These are phyloP conservation scores for Semaprochilodus insignis DNA, from an alignment of 2,797 vertebrate species.

Conservation along the genomic window DNA sequence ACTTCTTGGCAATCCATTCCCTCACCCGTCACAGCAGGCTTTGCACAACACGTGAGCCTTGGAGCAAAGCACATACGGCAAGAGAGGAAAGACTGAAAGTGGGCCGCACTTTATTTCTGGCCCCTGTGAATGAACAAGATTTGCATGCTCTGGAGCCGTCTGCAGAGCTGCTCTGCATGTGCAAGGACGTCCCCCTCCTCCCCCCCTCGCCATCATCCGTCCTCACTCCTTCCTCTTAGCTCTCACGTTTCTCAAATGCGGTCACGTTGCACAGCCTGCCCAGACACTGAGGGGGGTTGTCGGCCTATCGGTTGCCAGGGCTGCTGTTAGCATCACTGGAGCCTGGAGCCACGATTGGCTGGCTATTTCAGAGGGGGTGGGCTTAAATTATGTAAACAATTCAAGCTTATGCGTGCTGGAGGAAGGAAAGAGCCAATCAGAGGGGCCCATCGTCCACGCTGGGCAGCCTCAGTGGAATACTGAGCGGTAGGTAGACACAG, in stretches of 20 bases:
- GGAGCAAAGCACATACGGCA: background rate
- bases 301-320: conserved; percentile 59
- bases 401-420: conserved; percentile 33
- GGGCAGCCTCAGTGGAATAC: conserved; percentile 47
- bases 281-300: conserved; percentile 16
- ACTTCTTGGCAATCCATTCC: background rate
- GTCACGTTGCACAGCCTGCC: conserved; percentile 66
- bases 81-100: no score
- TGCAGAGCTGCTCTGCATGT: conserved; percentile 57
- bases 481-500: conserved; percentile 46
- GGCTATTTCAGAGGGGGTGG: conserved; percentile 51
- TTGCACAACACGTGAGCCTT: background rate
- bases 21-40: background rate
- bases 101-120: conserved; percentile 10
- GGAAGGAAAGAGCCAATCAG: conserved; percentile 55
- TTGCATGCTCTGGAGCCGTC: conserved; percentile 30
- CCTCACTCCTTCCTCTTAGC: conserved; percentile 26
- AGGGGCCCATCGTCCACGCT: background rate
- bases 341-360: conserved; percentile 53
- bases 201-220: background rate
- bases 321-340: conserved; percentile 53
- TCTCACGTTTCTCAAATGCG: conserved; percentile 60
- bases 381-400: conserved; percentile 73
- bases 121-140: conserved; percentile 38
- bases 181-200: conserved; percentile 50